phyloP scores from a whole-genome alignment of 2,797 vertebrate genomes.

The Champsocephalus gunnari region DNA sequence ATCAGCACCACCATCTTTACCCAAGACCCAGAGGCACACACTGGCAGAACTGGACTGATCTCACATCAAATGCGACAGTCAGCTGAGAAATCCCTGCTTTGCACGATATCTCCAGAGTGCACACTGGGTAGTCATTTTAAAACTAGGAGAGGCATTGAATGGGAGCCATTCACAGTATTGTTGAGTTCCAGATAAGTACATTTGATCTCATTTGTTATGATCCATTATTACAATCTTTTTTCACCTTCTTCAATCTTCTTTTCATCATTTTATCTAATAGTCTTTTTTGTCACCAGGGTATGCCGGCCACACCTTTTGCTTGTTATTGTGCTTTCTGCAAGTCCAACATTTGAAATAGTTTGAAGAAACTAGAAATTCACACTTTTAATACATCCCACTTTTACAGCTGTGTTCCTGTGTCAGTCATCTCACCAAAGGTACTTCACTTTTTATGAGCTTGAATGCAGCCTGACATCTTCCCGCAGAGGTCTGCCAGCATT shows the following conservation, averaged over 20 bases:
- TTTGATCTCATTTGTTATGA: conserved; percentile 14
- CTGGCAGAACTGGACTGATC: background rate
- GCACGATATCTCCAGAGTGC: background rate
- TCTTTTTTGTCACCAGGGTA: conserved; percentile 4
- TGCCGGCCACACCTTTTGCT: background rate
- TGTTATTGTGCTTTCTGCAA: too few relatives aligned
- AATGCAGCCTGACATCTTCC: too few relatives aligned
- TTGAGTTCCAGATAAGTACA: background rate
- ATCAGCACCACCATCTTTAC: conserved; percentile 5
- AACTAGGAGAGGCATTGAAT: background rate
- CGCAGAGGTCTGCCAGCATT: too few relatives aligned
- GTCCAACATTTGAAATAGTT: too few relatives aligned
- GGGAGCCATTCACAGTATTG: background rate
- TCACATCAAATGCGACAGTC: too few relatives aligned
- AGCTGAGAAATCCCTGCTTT: background rate
- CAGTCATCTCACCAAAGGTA: too few relatives aligned
- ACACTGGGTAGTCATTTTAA: background rate
- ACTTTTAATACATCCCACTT: too few relatives aligned
- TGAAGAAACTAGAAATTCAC: too few relatives aligned
- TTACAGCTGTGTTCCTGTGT: too few relatives aligned
- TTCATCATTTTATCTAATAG: conserved; percentile 2
- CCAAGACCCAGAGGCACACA: background rate
- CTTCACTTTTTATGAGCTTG: too few relatives aligned
- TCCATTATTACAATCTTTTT: background rate
- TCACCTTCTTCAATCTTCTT: background rate